Conservation (phyloP, 2,113 vertebrate genomes). For the Myotis davidii region DNA sequence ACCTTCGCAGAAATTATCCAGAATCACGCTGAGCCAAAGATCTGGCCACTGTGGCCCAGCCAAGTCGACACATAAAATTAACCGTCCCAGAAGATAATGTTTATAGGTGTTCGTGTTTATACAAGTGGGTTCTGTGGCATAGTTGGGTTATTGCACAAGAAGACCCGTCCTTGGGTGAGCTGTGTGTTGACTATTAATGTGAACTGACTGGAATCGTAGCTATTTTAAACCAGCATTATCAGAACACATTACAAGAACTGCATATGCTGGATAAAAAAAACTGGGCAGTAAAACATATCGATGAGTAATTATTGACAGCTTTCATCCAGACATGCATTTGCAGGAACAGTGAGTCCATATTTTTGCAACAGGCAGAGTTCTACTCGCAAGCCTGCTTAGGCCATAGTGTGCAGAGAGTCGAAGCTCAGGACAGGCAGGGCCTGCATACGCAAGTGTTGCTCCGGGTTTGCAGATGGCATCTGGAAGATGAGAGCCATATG, state of each 20-base stretch:
- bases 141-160: constrained; percentile 21
- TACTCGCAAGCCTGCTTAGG: not conserved
- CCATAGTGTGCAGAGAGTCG: not conserved
- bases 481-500: constrained; percentile 39
- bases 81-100: not conserved
- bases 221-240: constrained; percentile 85
- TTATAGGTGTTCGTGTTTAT: not conserved
- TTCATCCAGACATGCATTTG: constrained; percentile 85
- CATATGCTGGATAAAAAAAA: constrained; percentile 80
- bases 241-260: constrained; percentile 85
- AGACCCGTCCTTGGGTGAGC: constrained; percentile 29
- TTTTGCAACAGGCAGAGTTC: constrained; percentile 42
- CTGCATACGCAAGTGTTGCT: not conserved
- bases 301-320: constrained; percentile 88
- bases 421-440: constrained; percentile 1
- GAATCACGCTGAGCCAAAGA: not conserved
- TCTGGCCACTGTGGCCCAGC: not conserved
- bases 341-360: constrained; percentile 69
- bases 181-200: constrained; percentile 59
- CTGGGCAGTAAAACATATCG: constrained; percentile 85
- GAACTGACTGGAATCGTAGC: constrained; percentile 82
- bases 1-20: not conserved
- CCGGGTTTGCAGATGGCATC: not conserved
- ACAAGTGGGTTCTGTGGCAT: not conserved
- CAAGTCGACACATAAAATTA: not conserved